Evolutionary conservation across 2,797 vertebrate genomes (phyloP), one percentile per base, ranked within the genome.

Genomic region (Sebastes variabilis): DNA sequence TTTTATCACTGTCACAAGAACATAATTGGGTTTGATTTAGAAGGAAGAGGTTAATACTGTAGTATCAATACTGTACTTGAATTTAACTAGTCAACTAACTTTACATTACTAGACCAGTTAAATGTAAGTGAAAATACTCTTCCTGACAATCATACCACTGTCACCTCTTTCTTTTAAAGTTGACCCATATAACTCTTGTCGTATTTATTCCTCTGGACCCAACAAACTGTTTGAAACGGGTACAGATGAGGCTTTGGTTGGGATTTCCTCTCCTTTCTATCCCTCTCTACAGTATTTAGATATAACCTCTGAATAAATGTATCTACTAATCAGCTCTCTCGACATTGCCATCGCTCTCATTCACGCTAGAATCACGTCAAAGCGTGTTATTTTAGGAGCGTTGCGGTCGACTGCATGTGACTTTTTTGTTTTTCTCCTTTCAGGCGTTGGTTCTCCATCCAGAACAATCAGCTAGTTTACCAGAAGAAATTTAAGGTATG

Each of bases 401-500:
- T 72, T 18, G 32, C 58, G 66, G 32, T 42, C 22, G n/a, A 34
- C 27, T 65, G 42, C 75, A 65, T 81, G 82, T 82, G 84, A 91
- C 78, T 74, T 30, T 67, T 1, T 76, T 73, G 64, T 77, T 75
- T 81, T 70, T 90, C 59, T 87, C 85, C 92, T 89, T 95, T 83
- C 95, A 99, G 99, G 94, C 97, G 99, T 89, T 99, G 99, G 99
- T 99, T 99, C 94, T 99, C 99, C 72, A 99, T 99, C 95, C 99
- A 99, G 90, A 99, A 99, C 94, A 99, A 99, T 95, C 99, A 99
- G 91, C 96, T 99, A 72, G 98, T 99, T 86, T 99, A 99, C 95
- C 99, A 99, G 97, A 99, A 99, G 95, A 99, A 99, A 87, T 99
- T 99, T 92, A 99, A 99, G 98, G 99, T 99, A 94, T 69, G 96